Evolutionary conservation across 2,113 vertebrate genomes (phyloP).

Genomic region (Engraulis encrasicolus): DNA sequence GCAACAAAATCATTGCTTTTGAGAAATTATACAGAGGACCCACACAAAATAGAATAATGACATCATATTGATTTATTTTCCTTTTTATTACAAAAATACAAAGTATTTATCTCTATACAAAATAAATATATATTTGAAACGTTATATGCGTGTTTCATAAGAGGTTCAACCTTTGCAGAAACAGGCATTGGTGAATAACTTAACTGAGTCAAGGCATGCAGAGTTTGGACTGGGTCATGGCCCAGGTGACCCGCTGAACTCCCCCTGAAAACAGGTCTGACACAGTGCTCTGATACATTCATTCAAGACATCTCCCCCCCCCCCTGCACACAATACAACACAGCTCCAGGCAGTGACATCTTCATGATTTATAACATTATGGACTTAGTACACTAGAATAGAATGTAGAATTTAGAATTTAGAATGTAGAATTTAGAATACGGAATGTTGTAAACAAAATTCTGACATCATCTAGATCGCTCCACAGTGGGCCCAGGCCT

Average conservation of each 20-base stretch:
- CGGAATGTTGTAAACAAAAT: no score
- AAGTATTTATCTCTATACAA: conserved; percentile 70
- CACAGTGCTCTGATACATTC: neutral
- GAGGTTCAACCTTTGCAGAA: conserved; percentile 72
- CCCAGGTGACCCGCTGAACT: neutral
- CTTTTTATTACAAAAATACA: conserved; percentile 76
- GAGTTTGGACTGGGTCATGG: neutral
- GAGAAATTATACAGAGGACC: no score
- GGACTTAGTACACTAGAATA: no score
- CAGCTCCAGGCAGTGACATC: no score
- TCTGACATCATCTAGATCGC: no score
- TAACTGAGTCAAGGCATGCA: conserved; percentile 45
- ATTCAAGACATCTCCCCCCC: neutral
- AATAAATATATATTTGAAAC: conserved; percentile 76
- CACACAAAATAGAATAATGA: conserved; percentile 25
- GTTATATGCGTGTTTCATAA: conserved; percentile 63
- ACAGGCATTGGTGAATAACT: conserved; percentile 66
- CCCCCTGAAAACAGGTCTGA: neutral
- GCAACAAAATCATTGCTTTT: no score
- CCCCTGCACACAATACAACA: no score
- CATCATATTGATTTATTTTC: conserved; percentile 42
- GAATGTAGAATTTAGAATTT: no score
- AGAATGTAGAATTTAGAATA: no score
- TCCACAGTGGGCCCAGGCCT: no score
- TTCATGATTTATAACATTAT: no score